These are phyloP conservation scores for Solea solea DNA, from an alignment of 2,113 vertebrate species.

Conservation along the genomic window DNA sequence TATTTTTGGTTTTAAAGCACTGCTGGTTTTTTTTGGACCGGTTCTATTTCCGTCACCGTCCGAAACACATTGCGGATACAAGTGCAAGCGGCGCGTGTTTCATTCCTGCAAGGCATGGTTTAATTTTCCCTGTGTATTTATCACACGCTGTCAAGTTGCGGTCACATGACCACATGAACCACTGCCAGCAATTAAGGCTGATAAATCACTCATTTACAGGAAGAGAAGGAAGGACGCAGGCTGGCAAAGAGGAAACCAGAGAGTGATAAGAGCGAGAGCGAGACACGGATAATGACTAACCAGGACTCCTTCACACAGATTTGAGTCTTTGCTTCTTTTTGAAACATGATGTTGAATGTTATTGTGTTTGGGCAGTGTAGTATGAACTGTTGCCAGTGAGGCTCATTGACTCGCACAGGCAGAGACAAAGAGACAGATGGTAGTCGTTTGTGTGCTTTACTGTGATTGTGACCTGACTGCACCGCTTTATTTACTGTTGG, in stretches of 20 bases:
- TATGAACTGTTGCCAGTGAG: constrained; percentile 62
- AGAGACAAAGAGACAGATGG: constrained; percentile 71
- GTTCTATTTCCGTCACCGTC: constrained; percentile 46
- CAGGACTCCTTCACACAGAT: constrained; percentile 45
- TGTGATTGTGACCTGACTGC: constrained; percentile 71
- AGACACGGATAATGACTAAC: constrained; percentile 55
- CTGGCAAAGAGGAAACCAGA: constrained; percentile 43
- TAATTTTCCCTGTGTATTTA: constrained; percentile 72
- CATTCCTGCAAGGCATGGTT: constrained; percentile 65
- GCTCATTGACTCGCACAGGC: constrained; percentile 65
- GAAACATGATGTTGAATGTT: constrained; percentile 36
- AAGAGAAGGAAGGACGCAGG: constrained; percentile 60
- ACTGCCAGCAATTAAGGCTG: constrained; percentile 77
- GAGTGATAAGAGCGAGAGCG: constrained; percentile 45
- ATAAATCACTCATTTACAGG: constrained; percentile 80
- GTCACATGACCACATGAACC: constrained; percentile 76
- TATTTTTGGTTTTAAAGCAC: constrained; percentile 14
- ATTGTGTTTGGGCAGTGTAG: constrained; percentile 63
- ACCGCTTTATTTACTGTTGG: constrained; percentile 66
- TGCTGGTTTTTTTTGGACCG: constrained; percentile 41
- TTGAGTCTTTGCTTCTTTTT: constrained; percentile 47
- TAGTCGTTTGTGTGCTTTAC: constrained; percentile 65
- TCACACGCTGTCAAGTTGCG: constrained; percentile 73
- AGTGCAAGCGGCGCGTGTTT: constrained; percentile 25
- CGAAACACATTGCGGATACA: constrained; percentile 33